Conservation (phyloP, 2,113 vertebrate genomes). For the Indicator maculatus region DNA sequence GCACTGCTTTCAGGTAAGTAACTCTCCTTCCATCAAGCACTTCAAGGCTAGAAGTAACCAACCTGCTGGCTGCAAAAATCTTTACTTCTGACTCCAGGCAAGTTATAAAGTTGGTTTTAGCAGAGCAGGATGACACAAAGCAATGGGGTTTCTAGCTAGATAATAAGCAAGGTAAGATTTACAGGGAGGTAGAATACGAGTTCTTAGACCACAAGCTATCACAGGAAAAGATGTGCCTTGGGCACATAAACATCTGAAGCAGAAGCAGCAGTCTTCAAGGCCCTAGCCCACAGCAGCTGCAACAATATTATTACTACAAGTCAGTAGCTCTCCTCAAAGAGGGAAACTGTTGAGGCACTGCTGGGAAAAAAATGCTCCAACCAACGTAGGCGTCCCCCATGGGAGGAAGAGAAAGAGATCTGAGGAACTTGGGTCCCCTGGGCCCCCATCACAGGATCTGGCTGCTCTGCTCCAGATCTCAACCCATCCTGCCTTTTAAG, state of each 20-base stretch:
- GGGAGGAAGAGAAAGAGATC: constrained; percentile 38
- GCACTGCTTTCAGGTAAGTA: neutral
- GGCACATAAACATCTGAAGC: constrained; percentile 6
- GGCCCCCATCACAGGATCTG: neutral
- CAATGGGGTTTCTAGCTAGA: neutral
- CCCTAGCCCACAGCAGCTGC: constrained; percentile 48
- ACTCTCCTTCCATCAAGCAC: neutral
- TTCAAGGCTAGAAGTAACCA: neutral
- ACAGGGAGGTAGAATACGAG: neutral
- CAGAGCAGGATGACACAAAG: neutral
- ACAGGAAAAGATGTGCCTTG: neutral
- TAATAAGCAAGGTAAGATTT: neutral
- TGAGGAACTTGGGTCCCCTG: neutral
- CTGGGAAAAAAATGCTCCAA: constrained; percentile 44
- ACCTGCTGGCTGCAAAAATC: neutral
- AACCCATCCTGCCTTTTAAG: neutral
- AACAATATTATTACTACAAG: constrained; percentile 59
- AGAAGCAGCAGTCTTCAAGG: constrained; percentile 39
- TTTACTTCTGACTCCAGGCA: neutral
- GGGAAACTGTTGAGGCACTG: neutral
- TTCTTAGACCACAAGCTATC: neutral
- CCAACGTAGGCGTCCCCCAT: neutral
- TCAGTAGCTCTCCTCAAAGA: constrained; percentile 16
- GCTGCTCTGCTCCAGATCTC: neutral
- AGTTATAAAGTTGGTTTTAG: neutral